A percentile compares a stretch with the other conserved stretches of the same genome.
These are phyloP conservation scores for Notothenia coriiceps DNA, from an alignment of 2,113 vertebrate species.

Conservation along the genomic window DNA sequence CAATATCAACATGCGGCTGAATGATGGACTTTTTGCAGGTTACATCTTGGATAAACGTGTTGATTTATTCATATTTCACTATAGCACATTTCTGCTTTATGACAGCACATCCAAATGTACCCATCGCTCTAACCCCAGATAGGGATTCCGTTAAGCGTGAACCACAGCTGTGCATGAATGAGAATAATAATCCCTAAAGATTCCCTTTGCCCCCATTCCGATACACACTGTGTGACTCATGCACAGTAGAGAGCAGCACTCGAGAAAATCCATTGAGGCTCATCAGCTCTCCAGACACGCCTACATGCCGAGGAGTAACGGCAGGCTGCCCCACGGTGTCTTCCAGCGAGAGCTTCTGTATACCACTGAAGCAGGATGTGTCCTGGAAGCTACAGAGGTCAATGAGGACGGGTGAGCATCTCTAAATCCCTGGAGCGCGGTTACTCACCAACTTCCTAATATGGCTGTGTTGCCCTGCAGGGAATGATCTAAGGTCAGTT, in stretches of 20 bases:
- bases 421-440: conserved; percentile 59
- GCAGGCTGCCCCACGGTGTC: conserved; percentile 53
- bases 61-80: not conserved
- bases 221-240: conserved; percentile 69
- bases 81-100: conserved; percentile 3
- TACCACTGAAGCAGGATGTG: conserved; percentile 55
- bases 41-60: not conserved
- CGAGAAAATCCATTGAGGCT: conserved; percentile 64
- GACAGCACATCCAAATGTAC: conserved; percentile 22
- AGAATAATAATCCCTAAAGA: conserved; percentile 77
- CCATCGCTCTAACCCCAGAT: conserved; percentile 39
- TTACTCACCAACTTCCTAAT: conserved; percentile 60
- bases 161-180: conserved; percentile 76
- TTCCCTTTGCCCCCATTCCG: conserved; percentile 69
- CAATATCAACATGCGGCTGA: conserved; percentile 25
- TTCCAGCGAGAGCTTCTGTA: conserved; percentile 37
- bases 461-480: conserved; percentile 29
- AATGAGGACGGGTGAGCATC: conserved; percentile 63
- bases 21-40: conserved; percentile 10
- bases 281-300: conserved; percentile 70
- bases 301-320: conserved; percentile 56
- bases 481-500: conserved; percentile 50
- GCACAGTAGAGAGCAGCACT: conserved; percentile 58
- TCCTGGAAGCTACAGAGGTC: conserved; percentile 75
- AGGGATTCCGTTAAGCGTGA: conserved; percentile 69